Conservation (phyloP, 53 echinoderm and acorn worm genomes). For the Stichopus horrens region DNA sequence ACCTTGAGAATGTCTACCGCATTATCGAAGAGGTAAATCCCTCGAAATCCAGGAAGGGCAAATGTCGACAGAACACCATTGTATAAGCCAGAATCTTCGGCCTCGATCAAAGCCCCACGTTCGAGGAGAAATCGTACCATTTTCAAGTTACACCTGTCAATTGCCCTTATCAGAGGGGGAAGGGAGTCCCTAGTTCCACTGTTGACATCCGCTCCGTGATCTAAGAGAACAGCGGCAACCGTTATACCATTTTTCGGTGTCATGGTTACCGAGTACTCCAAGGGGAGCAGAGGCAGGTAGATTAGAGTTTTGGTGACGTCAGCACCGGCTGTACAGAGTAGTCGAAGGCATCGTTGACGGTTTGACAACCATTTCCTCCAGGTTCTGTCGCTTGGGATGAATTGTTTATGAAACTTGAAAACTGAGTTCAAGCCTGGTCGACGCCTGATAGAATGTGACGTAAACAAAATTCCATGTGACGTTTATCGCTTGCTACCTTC, state of each 20-base stretch:
- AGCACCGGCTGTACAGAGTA: conserved; percentile 30
- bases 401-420: conserved; percentile 26
- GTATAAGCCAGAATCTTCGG: not conserved
- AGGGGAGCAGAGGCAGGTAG: conserved; percentile 27
- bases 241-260: not conserved
- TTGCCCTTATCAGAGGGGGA: conserved; percentile 34
- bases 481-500: too few species aligned
- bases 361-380: conserved; percentile 44
- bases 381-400: conserved; percentile 38
- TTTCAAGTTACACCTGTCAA: conserved; percentile 7
- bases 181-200: not conserved
- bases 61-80: conserved; percentile 31
- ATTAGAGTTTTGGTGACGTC: not conserved
- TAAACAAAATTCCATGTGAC: not conserved
- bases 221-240: conserved; percentile 25
- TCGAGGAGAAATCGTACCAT: conserved; percentile 37
- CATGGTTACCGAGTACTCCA: conserved; percentile 42
- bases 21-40: conserved; percentile 18
- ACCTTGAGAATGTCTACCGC: conserved; percentile 37
- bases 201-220: conserved; percentile 37
- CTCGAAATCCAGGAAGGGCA: conserved; percentile 6
- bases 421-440: conserved; percentile 8
- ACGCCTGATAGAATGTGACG: not conserved
- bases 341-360: conserved; percentile 33
- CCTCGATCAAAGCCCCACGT: conserved; percentile 24